phyloP scores from a whole-genome alignment of 2,888 invertebrate species.

The Acleris literana region DNA sequence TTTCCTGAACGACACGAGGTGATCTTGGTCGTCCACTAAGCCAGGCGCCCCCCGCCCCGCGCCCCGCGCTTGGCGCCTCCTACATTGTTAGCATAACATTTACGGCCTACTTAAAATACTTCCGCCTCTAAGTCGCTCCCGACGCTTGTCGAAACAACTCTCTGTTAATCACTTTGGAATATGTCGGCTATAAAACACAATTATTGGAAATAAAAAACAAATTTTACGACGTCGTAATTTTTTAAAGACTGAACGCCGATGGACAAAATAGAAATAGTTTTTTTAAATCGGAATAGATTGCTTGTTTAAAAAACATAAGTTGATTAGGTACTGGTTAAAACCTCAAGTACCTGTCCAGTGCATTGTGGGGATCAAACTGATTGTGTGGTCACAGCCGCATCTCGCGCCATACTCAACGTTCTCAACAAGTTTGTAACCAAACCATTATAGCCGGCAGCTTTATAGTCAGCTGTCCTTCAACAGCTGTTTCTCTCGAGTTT shows the following conservation, averaged over 20 bases:
- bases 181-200: slow-evolving; percentile 22
- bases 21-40: background rate
- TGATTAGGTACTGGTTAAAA: too few species aligned
- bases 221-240: slow-evolving; percentile 30
- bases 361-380: too few species aligned
- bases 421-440: too few species aligned
- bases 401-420: too few species aligned
- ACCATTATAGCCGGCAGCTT: too few species aligned
- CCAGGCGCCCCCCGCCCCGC: background rate
- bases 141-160: slow-evolving; percentile 20
- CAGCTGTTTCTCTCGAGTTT: too few species aligned
- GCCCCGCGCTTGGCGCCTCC: background rate
- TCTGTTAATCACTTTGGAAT: slow-evolving; percentile 30
- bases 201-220: slow-evolving; percentile 30
- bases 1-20: background rate
- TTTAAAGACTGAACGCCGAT: slow-evolving; percentile 9
- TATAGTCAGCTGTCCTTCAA: too few species aligned
- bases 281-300: background rate
- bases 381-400: too few species aligned
- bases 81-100: slow-evolving; percentile 19
- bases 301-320: too few species aligned
- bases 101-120: slow-evolving; percentile 15
- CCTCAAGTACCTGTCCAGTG: too few species aligned
- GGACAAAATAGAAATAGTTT: slow-evolving; percentile 13
- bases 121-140: slow-evolving; percentile 20